A percentile compares a stretch with the other conserved stretches of the same genome.
Conservation (phyloP, 2,888 invertebrate species). For the Stenoptilia bipunctidactyla region DNA sequence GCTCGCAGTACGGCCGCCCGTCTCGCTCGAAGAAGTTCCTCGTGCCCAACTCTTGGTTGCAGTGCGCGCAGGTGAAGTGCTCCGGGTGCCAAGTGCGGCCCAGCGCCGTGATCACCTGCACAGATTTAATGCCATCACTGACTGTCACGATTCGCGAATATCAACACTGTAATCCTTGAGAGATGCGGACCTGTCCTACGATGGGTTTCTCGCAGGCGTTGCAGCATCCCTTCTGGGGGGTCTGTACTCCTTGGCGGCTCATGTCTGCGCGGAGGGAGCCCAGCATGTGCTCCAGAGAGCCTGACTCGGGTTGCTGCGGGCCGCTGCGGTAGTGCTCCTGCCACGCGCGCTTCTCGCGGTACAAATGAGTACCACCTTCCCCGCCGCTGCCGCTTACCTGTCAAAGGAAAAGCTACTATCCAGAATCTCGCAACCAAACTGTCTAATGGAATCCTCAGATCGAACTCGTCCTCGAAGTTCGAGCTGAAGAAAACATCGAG, state of each 20-base stretch:
- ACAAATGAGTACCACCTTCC: constrained; percentile 71
- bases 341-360: constrained; percentile 73
- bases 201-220: constrained; percentile 99
- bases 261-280: constrained; percentile 96
- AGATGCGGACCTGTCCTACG: constrained; percentile 85
- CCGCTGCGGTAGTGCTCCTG: constrained; percentile 68
- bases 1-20: constrained; percentile 97
- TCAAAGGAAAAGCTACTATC: constrained; percentile 1
- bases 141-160: background rate
- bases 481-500: constrained; percentile 24
- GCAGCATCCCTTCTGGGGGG: constrained; percentile 99
- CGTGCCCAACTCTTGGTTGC: constrained; percentile 96
- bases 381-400: constrained; percentile 56
- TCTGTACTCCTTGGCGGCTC: constrained; percentile 98
- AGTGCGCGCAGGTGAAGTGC: constrained; percentile 98
- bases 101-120: constrained; percentile 90
- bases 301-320: constrained; percentile 68
- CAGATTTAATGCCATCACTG: constrained; percentile 11
- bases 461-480: constrained; percentile 15
- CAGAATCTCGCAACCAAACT: background rate
- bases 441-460: constrained; percentile 4
- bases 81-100: constrained; percentile 99
- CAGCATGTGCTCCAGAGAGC: constrained; percentile 84
- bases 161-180: constrained; percentile 8
- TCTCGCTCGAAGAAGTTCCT: constrained; percentile 99